Conservation (phyloP, 2,113 vertebrate genomes). For the Euleptes europaea region DNA sequence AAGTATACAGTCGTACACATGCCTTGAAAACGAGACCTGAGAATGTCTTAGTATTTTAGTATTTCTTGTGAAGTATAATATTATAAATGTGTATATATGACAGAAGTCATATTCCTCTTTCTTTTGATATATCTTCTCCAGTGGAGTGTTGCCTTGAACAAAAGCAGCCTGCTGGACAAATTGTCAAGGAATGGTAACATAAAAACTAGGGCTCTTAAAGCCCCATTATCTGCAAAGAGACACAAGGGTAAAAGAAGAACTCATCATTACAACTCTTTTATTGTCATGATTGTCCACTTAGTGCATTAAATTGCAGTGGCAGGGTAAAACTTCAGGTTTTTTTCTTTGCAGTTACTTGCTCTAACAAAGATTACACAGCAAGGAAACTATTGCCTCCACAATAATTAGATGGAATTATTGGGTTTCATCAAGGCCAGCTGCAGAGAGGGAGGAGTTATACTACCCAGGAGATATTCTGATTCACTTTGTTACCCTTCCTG, state of each 20-base stretch:
- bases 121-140: constrained; percentile 35
- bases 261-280: constrained; percentile 41
- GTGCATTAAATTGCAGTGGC: neutral
- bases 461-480: constrained; percentile 3
- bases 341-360: neutral
- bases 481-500: neutral
- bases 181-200: constrained; percentile 29
- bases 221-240: constrained; percentile 42
- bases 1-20: constrained; percentile 3
- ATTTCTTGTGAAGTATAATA: constrained; percentile 20
- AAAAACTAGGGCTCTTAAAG: constrained; percentile 57
- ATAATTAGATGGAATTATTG: neutral
- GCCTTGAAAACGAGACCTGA: neutral
- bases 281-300: constrained; percentile 31
- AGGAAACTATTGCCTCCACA: neutral
- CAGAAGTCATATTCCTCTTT: constrained; percentile 30
- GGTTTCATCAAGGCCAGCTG: neutral
- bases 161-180: constrained; percentile 27
- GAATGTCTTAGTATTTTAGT: neutral
- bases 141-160: constrained; percentile 38
- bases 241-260: constrained; percentile 45
- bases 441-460: neutral
- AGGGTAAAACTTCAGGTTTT: neutral
- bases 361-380: neutral
- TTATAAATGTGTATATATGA: constrained; percentile 8